These are phyloP conservation scores for Daptonema setosum DNA, from an alignment of 2,888 invertebrate species.

Conservation along the genomic window DNA sequence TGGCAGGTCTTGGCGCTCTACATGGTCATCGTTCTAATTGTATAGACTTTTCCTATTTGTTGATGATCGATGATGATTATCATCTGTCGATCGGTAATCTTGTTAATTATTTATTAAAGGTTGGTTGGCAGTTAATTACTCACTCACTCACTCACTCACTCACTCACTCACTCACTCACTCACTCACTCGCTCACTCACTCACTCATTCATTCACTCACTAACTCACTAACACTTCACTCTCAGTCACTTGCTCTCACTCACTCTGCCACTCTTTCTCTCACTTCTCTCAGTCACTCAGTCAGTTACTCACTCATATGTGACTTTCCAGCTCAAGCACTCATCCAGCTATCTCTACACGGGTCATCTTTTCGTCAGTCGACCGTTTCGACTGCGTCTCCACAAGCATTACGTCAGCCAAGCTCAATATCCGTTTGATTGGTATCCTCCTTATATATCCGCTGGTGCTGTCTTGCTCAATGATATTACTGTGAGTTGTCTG, in stretches of 20 bases:
- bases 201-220: too few relatives aligned
- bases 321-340: too few relatives aligned
- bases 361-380: constrained; percentile 17
- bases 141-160: too few relatives aligned
- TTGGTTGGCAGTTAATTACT: background rate
- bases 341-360: constrained; percentile 17
- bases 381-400: constrained; percentile 18
- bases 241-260: too few relatives aligned
- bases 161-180: too few relatives aligned
- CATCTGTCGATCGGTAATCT: constrained; percentile 14
- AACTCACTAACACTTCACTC: too few relatives aligned
- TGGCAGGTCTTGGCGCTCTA: too few relatives aligned
- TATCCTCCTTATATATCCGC: constrained; percentile 24
- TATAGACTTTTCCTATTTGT: constrained; percentile 12
- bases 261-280: too few relatives aligned
- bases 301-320: too few relatives aligned
- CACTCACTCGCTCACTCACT: too few relatives aligned
- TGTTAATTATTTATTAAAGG: constrained; percentile 1
- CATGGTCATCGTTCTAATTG: background rate
- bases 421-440: constrained; percentile 18
- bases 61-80: constrained; percentile 24
- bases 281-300: too few relatives aligned
- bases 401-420: constrained; percentile 15
- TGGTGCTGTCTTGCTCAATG: constrained; percentile 18
- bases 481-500: constrained; percentile 8